A percentile compares a stretch with the other conserved stretches of the same genome.
These are phyloP conservation scores for Danio albolineatus DNA, from an alignment of 2,797 vertebrate genomes.

Conservation along the genomic window DNA sequence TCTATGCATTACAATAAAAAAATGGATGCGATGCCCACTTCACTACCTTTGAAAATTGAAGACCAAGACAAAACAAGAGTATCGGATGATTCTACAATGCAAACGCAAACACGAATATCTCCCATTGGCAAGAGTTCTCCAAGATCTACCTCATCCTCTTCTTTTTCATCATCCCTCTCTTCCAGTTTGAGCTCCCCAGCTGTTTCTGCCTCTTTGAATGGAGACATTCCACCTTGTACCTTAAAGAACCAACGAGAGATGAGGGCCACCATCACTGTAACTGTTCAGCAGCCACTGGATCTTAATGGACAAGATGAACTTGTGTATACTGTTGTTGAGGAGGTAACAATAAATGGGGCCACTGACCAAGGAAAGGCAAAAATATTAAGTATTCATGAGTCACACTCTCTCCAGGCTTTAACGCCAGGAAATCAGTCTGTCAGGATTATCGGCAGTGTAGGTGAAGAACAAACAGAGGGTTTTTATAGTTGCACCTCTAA, in stretches of 20 bases:
- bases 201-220: conserved; percentile 62
- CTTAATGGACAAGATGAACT: conserved; percentile 94
- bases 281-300: conserved; percentile 93
- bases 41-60: conserved; percentile 33
- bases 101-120: conserved; percentile 86
- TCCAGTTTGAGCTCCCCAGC: conserved; percentile 72
- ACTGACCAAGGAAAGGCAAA: conserved; percentile 85
- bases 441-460: conserved; percentile 93
- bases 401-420: conserved; percentile 82
- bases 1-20: conserved; percentile 35
- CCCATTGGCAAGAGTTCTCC: conserved; percentile 91
- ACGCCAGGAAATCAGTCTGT: conserved; percentile 86
- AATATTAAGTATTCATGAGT: conserved; percentile 91
- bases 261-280: conserved; percentile 92
- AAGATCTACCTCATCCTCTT: conserved; percentile 72
- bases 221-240: conserved; percentile 64
- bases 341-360: conserved; percentile 90
- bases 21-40: conserved; percentile 17
- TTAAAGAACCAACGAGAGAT: conserved; percentile 82
- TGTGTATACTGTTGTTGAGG: conserved; percentile 96
- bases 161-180: conserved; percentile 65
- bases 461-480: conserved; percentile 78
- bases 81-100: conserved; percentile 74
- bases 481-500: conserved; percentile 68
- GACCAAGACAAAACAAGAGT: conserved; percentile 52